Conservation (phyloP, 1,140 invertebrate species). For the Limonius californicus region DNA sequence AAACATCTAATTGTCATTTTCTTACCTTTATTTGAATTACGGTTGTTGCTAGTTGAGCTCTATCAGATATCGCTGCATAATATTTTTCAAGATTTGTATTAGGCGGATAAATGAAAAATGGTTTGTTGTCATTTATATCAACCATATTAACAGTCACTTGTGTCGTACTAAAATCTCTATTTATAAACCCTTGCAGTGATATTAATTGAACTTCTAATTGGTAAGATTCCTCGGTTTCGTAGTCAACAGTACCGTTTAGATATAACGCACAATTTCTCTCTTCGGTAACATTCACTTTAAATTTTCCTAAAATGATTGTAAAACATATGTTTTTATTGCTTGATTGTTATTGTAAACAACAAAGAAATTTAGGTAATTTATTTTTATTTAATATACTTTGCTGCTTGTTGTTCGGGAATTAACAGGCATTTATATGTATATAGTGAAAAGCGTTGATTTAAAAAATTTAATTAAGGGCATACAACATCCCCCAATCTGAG, state of each 20-base stretch:
- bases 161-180: conserved; percentile 67
- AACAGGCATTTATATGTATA: not conserved
- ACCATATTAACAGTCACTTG: conserved; percentile 76
- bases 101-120: conserved; percentile 69
- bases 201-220: conserved; percentile 71
- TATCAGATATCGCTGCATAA: conserved; percentile 67
- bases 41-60: conserved; percentile 66
- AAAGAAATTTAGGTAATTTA: too few relatives aligned
- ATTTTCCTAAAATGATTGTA: conserved; percentile 44
- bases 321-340: too few relatives aligned
- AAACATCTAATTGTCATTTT: too few relatives aligned
- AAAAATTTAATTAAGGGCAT: too few relatives aligned
- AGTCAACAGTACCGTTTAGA: conserved; percentile 68
- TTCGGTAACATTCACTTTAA: conserved; percentile 67
- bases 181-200: conserved; percentile 71
- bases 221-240: conserved; percentile 68
- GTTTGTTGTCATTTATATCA: conserved; percentile 84
- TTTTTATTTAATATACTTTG: too few relatives aligned
- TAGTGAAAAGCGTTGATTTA: too few relatives aligned
- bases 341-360: too few relatives aligned
- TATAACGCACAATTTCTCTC: conserved; percentile 76
- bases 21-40: conserved; percentile 65
- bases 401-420: too few relatives aligned
- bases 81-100: conserved; percentile 55
- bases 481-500: too few relatives aligned